Evolutionary conservation across 2,113 vertebrate genomes (phyloP).

Genomic region (Lagopus muta): DNA sequence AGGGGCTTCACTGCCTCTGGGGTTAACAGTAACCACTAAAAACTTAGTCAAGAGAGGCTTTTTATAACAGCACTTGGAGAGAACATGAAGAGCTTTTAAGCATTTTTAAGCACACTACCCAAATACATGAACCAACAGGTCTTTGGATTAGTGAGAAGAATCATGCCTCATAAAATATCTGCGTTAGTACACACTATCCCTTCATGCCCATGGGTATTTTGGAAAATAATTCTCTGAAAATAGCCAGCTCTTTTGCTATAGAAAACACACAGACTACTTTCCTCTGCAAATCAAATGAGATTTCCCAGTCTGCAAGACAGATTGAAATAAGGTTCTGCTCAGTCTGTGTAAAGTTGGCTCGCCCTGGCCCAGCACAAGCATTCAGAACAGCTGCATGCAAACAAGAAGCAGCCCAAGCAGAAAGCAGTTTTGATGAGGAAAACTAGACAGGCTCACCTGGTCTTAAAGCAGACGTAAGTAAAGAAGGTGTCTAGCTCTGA

Average conservation of each 20-base stretch:
- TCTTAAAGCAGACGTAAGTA: background rate
- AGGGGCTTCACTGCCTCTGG: background rate
- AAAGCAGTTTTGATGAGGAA: background rate
- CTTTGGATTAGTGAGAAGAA: background rate
- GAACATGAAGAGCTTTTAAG: slow-evolving; percentile 26
- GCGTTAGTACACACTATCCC: background rate
- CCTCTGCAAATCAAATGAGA: background rate
- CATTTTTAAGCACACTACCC: background rate
- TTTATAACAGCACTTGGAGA: slow-evolving; percentile 33
- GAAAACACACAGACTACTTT: background rate
- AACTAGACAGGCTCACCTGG: background rate
- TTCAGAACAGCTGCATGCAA: background rate
- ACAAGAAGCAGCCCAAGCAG: background rate
- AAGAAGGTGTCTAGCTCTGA: background rate
- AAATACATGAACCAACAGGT: background rate
- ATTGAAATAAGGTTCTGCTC: background rate
- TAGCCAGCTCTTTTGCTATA: background rate
- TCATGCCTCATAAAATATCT: background rate
- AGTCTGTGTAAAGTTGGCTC: background rate
- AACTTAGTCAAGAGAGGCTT: slow-evolving; percentile 28
- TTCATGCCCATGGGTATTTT: background rate
- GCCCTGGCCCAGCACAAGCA: background rate
- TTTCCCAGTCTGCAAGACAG: background rate
- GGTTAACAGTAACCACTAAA: background rate
- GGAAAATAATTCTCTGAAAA: background rate